Base-by-base conservation (phyloP, 1,140 invertebrate genomes). In the Tribolium madens region DNA sequence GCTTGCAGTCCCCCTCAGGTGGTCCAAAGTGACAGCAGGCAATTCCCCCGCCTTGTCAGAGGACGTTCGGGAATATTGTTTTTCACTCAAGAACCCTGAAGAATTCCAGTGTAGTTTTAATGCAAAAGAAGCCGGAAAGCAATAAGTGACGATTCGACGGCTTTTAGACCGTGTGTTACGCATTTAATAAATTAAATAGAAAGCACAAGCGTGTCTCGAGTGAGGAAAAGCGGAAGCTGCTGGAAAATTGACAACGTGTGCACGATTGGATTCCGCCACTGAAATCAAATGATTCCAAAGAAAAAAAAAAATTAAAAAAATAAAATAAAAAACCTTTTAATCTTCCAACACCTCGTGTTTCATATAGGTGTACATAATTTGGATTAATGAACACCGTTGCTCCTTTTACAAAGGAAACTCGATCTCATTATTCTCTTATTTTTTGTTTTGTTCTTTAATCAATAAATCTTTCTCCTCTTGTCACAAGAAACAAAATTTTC, bases 101-200 rank as follows among this genome's bases (percentile, higher is more conserved):
- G 50, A 52, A 52, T 52, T 52, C 50, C 50, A 3, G 10, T n/a
- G 13, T 36, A 21, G 14, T 57, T 57, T 57, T 57, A 15, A 57
- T 57, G 52, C 17, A 21, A 7, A 36, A 36, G 15, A 57, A 6
- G 14, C 5, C 14, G 52, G 52, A 57, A 57, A 21, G 52, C 52
- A 57, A 57, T 57, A 57, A 57, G 18, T 57, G 52, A 57, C 52
- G 52, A 42, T 42, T 36, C 33, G 33, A 57, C 52, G 15, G 52
- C 14, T 57, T 2, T 57, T 18, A 57, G 17, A 10, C 17, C 52
- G 52, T 21, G 52, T 57, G 48, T 10, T 13, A 17, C 13, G 52
- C 18, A 12, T 57, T 26, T 57, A 57, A 57, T 57, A 57, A 57
- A 57, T 57, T 57, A 57, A 57, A 57, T 57, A 26, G 18, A 57